These are phyloP conservation scores for Drosophila mimetica DNA, from an alignment of 2,888 invertebrate species.

Conservation along the genomic window DNA sequence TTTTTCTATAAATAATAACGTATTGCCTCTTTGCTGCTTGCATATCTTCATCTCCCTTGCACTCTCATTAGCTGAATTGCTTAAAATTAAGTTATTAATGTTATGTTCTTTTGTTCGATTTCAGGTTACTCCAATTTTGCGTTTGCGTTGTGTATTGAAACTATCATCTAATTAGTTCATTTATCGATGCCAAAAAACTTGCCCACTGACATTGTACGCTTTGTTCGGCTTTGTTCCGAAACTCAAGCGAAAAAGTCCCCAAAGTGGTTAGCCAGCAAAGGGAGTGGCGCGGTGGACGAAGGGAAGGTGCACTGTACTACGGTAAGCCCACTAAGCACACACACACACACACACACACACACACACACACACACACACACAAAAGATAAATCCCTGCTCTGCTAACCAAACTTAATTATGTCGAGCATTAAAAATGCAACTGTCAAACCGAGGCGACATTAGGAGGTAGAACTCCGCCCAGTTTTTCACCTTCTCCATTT, in stretches of 20 bases:
- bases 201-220: slow-evolving; percentile 15
- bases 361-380: slow-evolving; percentile 35
- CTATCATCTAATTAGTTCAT: slow-evolving; percentile 7
- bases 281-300: neutral
- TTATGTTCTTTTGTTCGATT: neutral
- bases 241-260: slow-evolving; percentile 26
- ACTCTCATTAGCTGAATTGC: no score
- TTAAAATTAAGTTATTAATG: no score
- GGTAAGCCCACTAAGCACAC: slow-evolving; percentile 14
- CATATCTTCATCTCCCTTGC: no score
- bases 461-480: slow-evolving; percentile 4
- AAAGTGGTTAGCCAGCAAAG: slow-evolving; percentile 12
- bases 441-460: slow-evolving; percentile 65
- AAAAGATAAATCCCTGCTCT: slow-evolving; percentile 52
- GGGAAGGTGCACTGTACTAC: slow-evolving; percentile 2
- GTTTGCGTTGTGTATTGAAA: slow-evolving; percentile 2
- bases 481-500: neutral
- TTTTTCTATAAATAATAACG: no score
- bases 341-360: no score
- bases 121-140: neutral
- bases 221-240: slow-evolving; percentile 31
- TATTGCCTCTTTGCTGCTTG: no score
- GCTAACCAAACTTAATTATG: slow-evolving; percentile 77
- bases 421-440: slow-evolving; percentile 75
- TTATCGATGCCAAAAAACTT: slow-evolving; percentile 13